A percentile compares a stretch with the other conserved stretches of the same genome.
Conservation (phyloP, 1,140 invertebrate genomes). For the Aphelenchoides besseyi region DNA sequence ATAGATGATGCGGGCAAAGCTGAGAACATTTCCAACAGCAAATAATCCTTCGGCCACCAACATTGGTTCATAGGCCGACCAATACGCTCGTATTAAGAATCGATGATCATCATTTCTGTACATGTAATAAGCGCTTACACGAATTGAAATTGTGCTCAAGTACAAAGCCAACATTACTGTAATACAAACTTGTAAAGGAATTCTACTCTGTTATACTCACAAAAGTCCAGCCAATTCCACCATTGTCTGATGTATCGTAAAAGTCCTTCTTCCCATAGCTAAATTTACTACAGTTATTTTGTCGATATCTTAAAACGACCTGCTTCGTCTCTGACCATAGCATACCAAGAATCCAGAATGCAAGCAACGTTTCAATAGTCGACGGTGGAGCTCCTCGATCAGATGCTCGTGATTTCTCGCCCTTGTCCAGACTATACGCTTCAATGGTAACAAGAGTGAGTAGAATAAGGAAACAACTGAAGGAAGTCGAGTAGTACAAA, state of each 20-base stretch:
- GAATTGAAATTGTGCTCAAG: too few species aligned
- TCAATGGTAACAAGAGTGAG: conserved; percentile 70
- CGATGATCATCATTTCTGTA: conserved; percentile 36
- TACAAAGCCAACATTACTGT: conserved; percentile 43
- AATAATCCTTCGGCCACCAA: conserved; percentile 61
- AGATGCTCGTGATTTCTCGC: conserved; percentile 74
- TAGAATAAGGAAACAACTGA: conserved; percentile 75
- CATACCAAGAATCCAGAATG: conserved; percentile 77
- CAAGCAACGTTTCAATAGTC: conserved; percentile 76
- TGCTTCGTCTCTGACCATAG: conserved; percentile 82
- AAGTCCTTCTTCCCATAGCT: conserved; percentile 79
- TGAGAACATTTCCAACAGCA: conserved; percentile 65
- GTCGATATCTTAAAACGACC: too few species aligned
- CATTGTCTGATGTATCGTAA: conserved; percentile 83
- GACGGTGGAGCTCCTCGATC: conserved; percentile 80
- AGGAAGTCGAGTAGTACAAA: conserved; percentile 82
- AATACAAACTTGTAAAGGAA: too few species aligned
- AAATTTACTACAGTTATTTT: background rate
- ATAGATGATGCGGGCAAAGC: conserved; percentile 63
- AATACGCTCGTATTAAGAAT: conserved; percentile 51
- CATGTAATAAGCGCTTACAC: too few species aligned
- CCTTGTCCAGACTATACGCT: conserved; percentile 76
- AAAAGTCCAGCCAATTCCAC: conserved; percentile 95
- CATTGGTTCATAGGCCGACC: conserved; percentile 61
- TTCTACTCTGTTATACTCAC: too few species aligned